Base-by-base conservation (phyloP, 2,888 invertebrate genomes). In the Hypselothyrea guttata region DNA sequence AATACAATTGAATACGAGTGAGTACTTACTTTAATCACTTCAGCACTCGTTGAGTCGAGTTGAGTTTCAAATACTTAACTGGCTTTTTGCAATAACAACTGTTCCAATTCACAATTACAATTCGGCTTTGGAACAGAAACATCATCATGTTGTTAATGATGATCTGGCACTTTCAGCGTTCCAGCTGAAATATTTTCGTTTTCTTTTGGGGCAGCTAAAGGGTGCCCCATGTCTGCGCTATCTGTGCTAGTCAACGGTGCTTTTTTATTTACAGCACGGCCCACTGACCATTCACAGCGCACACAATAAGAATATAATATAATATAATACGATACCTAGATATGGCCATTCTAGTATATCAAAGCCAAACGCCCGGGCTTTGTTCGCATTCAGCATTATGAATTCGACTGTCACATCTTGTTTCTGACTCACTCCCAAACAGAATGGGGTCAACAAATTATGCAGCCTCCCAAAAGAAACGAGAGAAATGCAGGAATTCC, bases 111-210 rank as follows among this genome's bases (percentile, higher is more conserved):
- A 28, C 35, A 38, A 45, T 65, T 58, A 28, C 35, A 38, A 45
- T 65, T 58, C 48, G 44, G 16, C 7, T n/a, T n/a, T 13, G 22
- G 8, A 61, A 34, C 41, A 9, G 12, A 8, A 12, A 8, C 9
- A 30, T 46, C 27, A 38, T 27, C 37, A 59, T 53, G 44, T 45
- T 22, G 3, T 22, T 22, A 22, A 22, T 22, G 57, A 73, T 75
- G 73, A 74, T 44, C 63, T 68, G 57, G 75, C 73, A 74, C 68
- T 73, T 71, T 68, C 58, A 15, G 51, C 57, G 77, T 83, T 78
- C 81, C 81, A 78, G 56, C 63, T 76, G 63, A 76, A 83, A 76
- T 71, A 72, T 78, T 78, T 83, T 78, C 84, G 74, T 78, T 78
- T 78, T 82, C 77, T 78, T 75, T 78, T 44, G 46, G n/a, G n/a